These are phyloP conservation scores for Grus americana DNA, from an alignment of 2,113 vertebrate genomes.

Conservation along the genomic window DNA sequence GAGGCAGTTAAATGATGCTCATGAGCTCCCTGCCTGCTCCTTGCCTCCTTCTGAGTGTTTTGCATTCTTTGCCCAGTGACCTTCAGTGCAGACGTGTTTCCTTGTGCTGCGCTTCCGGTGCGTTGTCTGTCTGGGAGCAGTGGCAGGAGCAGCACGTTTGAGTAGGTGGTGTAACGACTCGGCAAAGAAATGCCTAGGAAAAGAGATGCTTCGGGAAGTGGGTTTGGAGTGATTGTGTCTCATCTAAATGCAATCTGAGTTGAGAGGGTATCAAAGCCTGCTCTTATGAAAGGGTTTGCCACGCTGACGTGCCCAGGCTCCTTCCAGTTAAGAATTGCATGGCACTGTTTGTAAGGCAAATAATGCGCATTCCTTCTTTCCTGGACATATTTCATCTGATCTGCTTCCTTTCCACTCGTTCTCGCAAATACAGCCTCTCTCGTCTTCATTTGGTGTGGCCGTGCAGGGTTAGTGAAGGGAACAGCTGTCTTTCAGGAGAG, in stretches of 20 bases:
- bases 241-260: not conserved
- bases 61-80: not conserved
- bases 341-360: not conserved
- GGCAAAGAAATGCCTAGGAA: not conserved
- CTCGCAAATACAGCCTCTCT: not conserved
- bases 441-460: not conserved
- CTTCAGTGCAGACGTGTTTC: fast-evolving
- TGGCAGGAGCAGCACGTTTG: fast-evolving
- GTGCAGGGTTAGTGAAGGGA: not conserved
- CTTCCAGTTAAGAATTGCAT: not conserved
- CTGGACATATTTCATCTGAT: not conserved
- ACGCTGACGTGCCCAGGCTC: not conserved
- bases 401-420: not conserved
- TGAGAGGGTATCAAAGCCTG: not conserved
- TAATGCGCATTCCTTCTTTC: not conserved
- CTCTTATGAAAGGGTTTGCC: not conserved
- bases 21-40: not conserved
- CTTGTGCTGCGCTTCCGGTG: not conserved
- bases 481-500: not conserved
- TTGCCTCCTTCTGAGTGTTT: not conserved
- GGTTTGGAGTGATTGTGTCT: not conserved
- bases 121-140: not conserved
- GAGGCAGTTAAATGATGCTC: not conserved
- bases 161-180: fast-evolving
- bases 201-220: not conserved